Percentiles rank a stretch among this genome's conserved stretches.
phyloP scores from a whole-genome alignment of 2,888 invertebrate species.

The Gastracanthus pulcherrimus region DNA sequence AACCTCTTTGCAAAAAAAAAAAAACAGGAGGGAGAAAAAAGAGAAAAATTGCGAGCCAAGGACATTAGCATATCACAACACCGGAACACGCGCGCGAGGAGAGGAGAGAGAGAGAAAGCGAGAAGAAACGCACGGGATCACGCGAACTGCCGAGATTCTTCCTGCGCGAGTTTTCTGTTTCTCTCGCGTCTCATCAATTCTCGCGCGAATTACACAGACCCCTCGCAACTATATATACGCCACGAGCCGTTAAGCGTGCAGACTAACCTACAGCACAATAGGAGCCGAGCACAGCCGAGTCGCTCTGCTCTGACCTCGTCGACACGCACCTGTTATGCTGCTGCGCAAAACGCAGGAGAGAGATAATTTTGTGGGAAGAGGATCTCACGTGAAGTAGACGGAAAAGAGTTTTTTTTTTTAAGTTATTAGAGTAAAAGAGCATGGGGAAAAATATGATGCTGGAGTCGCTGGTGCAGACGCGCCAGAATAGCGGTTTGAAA shows the following conservation, averaged over 20 bases:
- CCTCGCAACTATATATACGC: conserved; percentile 7
- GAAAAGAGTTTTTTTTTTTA: too few relatives aligned
- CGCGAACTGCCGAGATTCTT: conserved; percentile 27
- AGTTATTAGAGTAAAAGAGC: too few relatives aligned
- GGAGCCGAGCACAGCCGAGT: background rate
- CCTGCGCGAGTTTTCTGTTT: background rate
- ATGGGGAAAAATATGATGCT: too few relatives aligned
- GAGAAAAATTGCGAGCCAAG: conserved; percentile 12
- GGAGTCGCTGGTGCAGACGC: too few relatives aligned
- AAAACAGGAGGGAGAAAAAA: conserved; percentile 2
- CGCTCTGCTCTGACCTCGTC: background rate
- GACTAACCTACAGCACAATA: background rate
- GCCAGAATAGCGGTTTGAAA: too few relatives aligned
- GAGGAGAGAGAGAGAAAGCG: conserved; percentile 10
- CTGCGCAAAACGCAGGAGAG: background rate
- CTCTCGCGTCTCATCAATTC: conserved; percentile 34
- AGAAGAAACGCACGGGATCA: conserved; percentile 7
- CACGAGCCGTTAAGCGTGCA: conserved; percentile 11
- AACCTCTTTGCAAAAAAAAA: conserved; percentile 15
- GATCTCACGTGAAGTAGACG: too few relatives aligned
- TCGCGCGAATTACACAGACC: conserved; percentile 36
- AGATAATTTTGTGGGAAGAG: background rate
- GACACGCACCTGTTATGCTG: background rate
- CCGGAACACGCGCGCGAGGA: background rate
- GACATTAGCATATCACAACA: conserved; percentile 50